Evolutionary conservation across 1,140 invertebrate species (phyloP).

Genomic region (Lineus longissimus): DNA sequence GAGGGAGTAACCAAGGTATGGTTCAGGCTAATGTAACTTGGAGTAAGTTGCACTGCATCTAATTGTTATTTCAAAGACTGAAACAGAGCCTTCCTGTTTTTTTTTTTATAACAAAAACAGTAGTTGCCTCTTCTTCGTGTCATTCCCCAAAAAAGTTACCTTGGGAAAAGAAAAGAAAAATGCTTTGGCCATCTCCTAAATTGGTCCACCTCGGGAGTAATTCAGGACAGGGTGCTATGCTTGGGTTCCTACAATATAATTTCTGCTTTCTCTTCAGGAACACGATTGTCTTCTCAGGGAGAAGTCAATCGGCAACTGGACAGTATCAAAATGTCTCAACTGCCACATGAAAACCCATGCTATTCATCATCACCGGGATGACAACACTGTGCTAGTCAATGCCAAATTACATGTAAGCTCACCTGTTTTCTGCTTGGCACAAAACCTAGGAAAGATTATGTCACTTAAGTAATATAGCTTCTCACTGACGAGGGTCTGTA

Average conservation of each 20-base stretch:
- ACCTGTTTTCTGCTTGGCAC: background rate
- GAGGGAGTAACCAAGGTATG: too few species aligned
- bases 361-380: background rate
- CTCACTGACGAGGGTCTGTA: background rate
- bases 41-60: too few species aligned
- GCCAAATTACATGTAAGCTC: slow-evolving; percentile 5
- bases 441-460: background rate
- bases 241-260: background rate
- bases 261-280: background rate
- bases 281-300: background rate
- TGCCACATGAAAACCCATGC: background rate
- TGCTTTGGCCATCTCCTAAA: too few species aligned
- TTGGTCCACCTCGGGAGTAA: too few species aligned
- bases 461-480: background rate
- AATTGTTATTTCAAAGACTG: too few species aligned
- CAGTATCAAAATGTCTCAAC: background rate
- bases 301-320: slow-evolving; percentile 1
- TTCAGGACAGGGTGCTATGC: background rate
- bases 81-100: too few species aligned
- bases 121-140: too few species aligned
- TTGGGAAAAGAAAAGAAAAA: too few species aligned
- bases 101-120: too few species aligned
- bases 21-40: too few species aligned
- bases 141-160: too few species aligned
- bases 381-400: slow-evolving; percentile 1